phyloP scores from a whole-genome alignment of 2,113 vertebrate species.

The Melanerpes aurifrons region DNA sequence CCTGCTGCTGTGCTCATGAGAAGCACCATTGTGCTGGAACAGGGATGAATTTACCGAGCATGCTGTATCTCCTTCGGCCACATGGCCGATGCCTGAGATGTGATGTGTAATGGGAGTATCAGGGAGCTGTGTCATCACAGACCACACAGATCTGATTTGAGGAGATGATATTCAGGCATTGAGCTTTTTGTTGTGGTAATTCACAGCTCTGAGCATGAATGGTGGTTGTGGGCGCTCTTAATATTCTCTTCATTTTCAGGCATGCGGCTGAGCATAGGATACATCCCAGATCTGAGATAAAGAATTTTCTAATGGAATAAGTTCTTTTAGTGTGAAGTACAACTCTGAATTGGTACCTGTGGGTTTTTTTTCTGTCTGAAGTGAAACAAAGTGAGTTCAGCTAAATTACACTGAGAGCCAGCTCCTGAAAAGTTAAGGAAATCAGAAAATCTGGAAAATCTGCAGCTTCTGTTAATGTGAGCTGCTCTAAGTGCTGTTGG shows the following conservation, averaged over 20 bases:
- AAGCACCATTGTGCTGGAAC: neutral
- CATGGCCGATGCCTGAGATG: neutral
- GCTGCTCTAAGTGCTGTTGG: neutral
- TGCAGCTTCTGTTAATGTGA: slow-evolving; percentile 37
- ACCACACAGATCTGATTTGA: neutral
- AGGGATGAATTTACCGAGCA: neutral
- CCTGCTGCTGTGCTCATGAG: neutral
- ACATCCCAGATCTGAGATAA: neutral
- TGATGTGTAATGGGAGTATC: accelerated
- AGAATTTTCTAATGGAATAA: neutral
- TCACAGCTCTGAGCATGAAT: neutral
- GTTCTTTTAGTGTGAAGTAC: neutral
- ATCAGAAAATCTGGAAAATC: slow-evolving; percentile 32
- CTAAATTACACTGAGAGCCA: neutral
- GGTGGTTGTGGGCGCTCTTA: neutral
- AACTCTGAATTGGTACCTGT: neutral
- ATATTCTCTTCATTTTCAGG: neutral
- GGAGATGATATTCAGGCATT: accelerated
- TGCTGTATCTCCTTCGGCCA: neutral
- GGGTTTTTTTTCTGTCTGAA: neutral
- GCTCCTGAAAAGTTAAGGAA: slow-evolving; percentile 37
- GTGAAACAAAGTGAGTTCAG: slow-evolving; percentile 17
- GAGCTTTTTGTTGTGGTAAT: neutral
- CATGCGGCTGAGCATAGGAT: neutral
- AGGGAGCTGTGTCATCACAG: accelerated